phyloP scores from a whole-genome alignment of 1,140 invertebrate species.

The Ips typographus region DNA sequence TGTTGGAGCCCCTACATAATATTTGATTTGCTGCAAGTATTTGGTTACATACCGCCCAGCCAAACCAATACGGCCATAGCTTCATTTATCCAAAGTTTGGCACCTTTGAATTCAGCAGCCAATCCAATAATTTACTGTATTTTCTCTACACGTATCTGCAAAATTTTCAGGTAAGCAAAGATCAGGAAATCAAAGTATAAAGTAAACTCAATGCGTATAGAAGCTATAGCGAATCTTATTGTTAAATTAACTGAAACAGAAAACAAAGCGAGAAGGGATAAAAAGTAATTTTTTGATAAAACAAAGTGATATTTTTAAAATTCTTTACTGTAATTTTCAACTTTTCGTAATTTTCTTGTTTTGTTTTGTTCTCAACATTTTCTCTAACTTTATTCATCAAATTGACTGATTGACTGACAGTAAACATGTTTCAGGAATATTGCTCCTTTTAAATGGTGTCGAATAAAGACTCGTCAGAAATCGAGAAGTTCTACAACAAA shows the following conservation, averaged over 20 bases:
- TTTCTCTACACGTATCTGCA: conserved; percentile 87
- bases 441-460: conserved; percentile 56
- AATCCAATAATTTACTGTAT: conserved; percentile 96
- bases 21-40: conserved; percentile 91
- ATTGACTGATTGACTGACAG: too few relatives aligned
- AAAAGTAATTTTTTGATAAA: too few relatives aligned
- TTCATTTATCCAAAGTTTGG: conserved; percentile 90
- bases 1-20: conserved; percentile 97
- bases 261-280: too few relatives aligned
- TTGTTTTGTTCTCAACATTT: not conserved
- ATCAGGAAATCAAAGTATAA: not conserved
- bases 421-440: conserved; percentile 46
- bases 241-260: too few relatives aligned
- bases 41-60: conserved; percentile 75
- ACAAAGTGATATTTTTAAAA: too few relatives aligned
- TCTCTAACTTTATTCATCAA: too few relatives aligned
- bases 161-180: conserved; percentile 73
- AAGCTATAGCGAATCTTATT: not conserved
- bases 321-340: too few relatives aligned
- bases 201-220: too few relatives aligned
- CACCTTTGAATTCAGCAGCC: conserved; percentile 90
- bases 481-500: conserved; percentile 40
- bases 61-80: conserved; percentile 81
- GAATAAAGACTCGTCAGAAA: conserved; percentile 44
- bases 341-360: not conserved